Evolutionary conservation across 2,888 invertebrate genomes (phyloP), one percentile per base, ranked within the genome.

Genomic region (Tuta absoluta): DNA sequence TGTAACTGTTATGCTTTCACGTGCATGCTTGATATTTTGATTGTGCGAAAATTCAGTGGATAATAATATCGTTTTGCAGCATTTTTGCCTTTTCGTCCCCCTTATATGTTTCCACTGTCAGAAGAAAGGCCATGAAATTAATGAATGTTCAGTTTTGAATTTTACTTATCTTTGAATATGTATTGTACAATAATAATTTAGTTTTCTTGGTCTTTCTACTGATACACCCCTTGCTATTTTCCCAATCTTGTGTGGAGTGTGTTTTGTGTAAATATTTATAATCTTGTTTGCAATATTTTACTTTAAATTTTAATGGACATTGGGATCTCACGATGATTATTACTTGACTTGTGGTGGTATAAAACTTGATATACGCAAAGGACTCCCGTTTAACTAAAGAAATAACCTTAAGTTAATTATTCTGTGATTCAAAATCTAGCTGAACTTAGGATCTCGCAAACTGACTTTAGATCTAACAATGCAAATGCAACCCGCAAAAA

Each of bases 181-280:
- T 7, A 33, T 7, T 33, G 8, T 33, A 8, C 33, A 33, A 33
- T 7, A 7, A 5, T 49, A 4, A 19, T 49, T 17, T 10, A 7
- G 17, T 48, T n/a, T n/a, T 37, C 68, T 59, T 69, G 68, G 66
- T 68, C 65, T 66, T 66, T 69, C 61, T 71, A 49, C 51, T 68
- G 28, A 63, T 67, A 12, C 48, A 7, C 66, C 63, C 37, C 33
- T 49, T 63, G 59, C 53, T 48, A 64, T 60, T 45, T 45, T 45
- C 69, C 12, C 62, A 53, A 64, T 61, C 66, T 64, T 73, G 69
- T 84, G 86, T 87, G 87, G 86, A 78, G 81, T 86, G 87, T 88
- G 88, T 88, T 82, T 76, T 88, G 86, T 87, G 86, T 86, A 80
- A 69, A 79, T 81, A 77, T 71, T 65, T 10, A 56, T 33, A n/a